Base-by-base conservation (phyloP, 2,797 vertebrate species). In the Melanogrammus aeglefinus region DNA sequence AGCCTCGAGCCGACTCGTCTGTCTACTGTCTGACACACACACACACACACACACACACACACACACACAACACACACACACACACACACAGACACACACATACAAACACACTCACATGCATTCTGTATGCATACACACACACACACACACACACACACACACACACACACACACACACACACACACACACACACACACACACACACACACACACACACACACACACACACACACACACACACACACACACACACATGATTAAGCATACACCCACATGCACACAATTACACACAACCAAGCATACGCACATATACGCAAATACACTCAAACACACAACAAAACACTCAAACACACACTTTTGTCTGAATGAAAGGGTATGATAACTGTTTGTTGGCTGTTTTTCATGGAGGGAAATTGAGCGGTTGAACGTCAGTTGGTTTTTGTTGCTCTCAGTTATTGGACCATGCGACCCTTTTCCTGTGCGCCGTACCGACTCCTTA, bases 371-470 rank as follows among this genome's bases (percentile, higher is more conserved):
- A 81, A 69, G 73, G 39, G 73, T 44, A 76, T 38, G 72, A 21
- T 70, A 80, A 36, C 83, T 63, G 83, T 87, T 82, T 80, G 79
- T 84, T 79, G 82, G 80, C 75, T 83, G 79, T 29, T 83, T 83
- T 86, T 82, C n/a, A 83, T 84, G 85, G 84, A 89, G 86, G 88
- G 93, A 89, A 91, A 91, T 91, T 94, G 88, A 90, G 85, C 88
- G 86, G 92, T 78, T 3, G 77, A 78, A 74, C 51, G 21, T 24
- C 70, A 57, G 63, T 39, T 78, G 13, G 41, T 41, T 70, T 70
- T 75, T 8, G 72, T 39, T 80, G 16, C 78, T 78, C 18, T 76
- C 69, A 38, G 69, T 66, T 78, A 76, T 63, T 73, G 51, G 70
- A 82, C 78, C 39, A 35, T 35, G 29, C 18, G 29, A 16, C 33